A percentile compares a stretch with the other conserved stretches of the same genome.
Evolutionary conservation across 23 tunicate species (phyloP).

Genomic region (Diplosoma virens): DNA sequence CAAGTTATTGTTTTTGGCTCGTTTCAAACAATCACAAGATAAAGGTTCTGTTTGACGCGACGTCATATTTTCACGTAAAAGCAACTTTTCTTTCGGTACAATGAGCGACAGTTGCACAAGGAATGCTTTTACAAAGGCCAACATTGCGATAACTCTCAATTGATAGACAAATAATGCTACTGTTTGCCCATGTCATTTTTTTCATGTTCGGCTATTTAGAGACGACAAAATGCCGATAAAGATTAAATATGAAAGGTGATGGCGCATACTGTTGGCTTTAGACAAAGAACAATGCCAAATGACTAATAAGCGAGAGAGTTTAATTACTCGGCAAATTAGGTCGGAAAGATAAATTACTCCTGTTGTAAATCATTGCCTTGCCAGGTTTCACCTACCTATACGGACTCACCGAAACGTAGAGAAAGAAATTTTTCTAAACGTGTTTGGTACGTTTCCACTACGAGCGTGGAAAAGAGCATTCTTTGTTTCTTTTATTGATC

Average conservation of each 20-base stretch:
- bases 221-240: background rate
- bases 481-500: no score
- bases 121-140: background rate
- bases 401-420: no score
- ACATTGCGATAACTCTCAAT: slow-evolving; percentile 29
- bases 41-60: no score
- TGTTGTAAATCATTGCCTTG: slow-evolving; percentile 7
- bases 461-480: no score
- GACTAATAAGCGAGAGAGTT: background rate
- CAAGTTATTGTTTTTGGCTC: no score
- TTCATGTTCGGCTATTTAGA: slow-evolving; percentile 31
- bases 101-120: background rate
- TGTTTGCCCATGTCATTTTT: slow-evolving; percentile 45
- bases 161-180: slow-evolving; percentile 18
- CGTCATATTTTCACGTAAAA: no score
- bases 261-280: background rate
- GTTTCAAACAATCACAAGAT: no score
- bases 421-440: no score
- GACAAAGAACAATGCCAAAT: background rate
- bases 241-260: slow-evolving; percentile 11
- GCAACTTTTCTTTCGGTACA: no score
- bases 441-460: no score
- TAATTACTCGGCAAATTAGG: slow-evolving; percentile 42
- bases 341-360: slow-evolving; percentile 36
- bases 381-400: no score